A percentile compares a stretch with the other conserved stretches of the same genome.
Evolutionary conservation across 2,113 vertebrate species (phyloP).

Genomic region (Agapornis roseicollis): DNA sequence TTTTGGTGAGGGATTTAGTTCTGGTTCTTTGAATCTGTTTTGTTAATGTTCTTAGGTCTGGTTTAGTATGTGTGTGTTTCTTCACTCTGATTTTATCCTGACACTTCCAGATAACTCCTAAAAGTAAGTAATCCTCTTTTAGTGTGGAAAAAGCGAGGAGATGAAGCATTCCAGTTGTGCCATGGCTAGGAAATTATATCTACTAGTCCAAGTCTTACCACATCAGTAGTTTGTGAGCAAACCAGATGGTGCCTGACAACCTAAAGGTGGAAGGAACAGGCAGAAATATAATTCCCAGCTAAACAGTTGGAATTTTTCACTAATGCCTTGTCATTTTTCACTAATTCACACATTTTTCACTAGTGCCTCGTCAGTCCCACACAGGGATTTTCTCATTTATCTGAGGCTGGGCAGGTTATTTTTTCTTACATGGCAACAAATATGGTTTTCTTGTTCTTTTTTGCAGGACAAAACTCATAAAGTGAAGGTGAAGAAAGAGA

Average conservation of each 20-base stretch:
- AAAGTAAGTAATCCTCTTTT: neutral
- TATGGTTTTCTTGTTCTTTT: neutral
- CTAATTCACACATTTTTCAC: neutral
- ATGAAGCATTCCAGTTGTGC: neutral
- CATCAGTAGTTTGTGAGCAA: conserved; percentile 35
- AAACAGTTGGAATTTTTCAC: neutral
- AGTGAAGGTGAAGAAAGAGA: conserved; percentile 91
- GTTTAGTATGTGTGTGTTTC: neutral
- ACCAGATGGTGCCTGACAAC: conserved; percentile 22
- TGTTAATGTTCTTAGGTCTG: neutral
- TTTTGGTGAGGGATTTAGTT: conserved; percentile 80
- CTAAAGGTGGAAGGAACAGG: neutral
- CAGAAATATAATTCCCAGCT: neutral
- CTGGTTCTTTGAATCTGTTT: neutral
- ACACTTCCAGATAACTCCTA: neutral
- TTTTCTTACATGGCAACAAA: neutral
- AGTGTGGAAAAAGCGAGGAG: neutral
- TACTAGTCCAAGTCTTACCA: neutral
- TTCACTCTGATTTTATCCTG: neutral
- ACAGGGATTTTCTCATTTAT: neutral
- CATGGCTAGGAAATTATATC: neutral
- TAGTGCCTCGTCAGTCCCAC: neutral
- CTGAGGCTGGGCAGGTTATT: rapidly evolving
- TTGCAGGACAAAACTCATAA: conserved; percentile 89
- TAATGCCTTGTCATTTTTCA: neutral